Evolutionary conservation across 2,888 invertebrate genomes (phyloP), one percentile per base, ranked within the genome.

Genomic region (Actias luna): DNA sequence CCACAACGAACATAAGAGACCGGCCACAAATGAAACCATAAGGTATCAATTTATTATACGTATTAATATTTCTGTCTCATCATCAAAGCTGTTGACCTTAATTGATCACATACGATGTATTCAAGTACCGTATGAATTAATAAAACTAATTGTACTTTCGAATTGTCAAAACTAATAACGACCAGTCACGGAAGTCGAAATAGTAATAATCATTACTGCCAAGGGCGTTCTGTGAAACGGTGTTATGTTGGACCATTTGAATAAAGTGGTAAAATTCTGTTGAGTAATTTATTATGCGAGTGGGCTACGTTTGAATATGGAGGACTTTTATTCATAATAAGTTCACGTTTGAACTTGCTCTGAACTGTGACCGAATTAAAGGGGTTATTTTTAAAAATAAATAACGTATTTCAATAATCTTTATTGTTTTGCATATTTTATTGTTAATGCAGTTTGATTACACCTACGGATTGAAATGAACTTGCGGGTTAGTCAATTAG

Each of bases 121-220:
- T 55, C 29, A 55, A 27, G 29, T 55, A 55, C 29, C 5, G 1
- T 7, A 29, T 16, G 52, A 52, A 25, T 55, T 29, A 55, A 55
- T 55, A 55, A 29, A 42, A 8, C 22, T 46, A n/a, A 46, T 29
- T 29, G 55, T 55, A 55, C 29, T 67, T 67, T 69, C 64, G 65
- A 65, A 65, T 69, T 67, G 68, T 72, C 68, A 68, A 76, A 71
- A 74, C 78, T 77, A 80, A 81, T 80, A 76, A 76, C 72, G 65
- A 67, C 66, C 71, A 71, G 77, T 77, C 78, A 78, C 77, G 77
- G 71, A 72, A 77, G 65, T 69, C 66, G 65, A 67, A 71, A 73
- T 69, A 67, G 70, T 69, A 73, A 69, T 73, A 71, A 71, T 74
- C 69, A 71, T 72, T 73, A 72, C 67, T 62, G 62, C 65, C 66